A percentile compares a stretch with the other conserved stretches of the same genome.
Conservation (phyloP, 2,888 invertebrate species). For the Arrhopalites spinosus region DNA sequence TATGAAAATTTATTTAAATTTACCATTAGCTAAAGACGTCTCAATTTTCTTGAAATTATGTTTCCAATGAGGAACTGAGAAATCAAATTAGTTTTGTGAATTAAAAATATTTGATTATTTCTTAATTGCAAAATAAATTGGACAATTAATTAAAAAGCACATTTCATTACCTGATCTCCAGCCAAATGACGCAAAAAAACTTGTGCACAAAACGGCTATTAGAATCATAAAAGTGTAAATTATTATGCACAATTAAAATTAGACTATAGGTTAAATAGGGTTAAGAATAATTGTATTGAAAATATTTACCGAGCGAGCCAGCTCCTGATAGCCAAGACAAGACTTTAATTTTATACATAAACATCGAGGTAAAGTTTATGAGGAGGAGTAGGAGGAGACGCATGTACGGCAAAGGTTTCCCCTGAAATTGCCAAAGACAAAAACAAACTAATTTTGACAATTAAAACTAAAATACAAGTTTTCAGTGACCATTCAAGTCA, state of each 20-base stretch:
- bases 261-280: not conserved
- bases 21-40: too few species aligned
- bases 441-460: not conserved
- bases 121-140: too few species aligned
- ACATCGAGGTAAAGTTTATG: conserved; percentile 40
- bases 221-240: not conserved
- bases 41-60: too few species aligned
- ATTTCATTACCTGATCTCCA: conserved; percentile 52
- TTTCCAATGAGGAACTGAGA: too few species aligned
- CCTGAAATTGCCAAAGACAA: conserved; percentile 9
- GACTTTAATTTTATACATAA: conserved; percentile 41
- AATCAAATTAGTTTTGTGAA: too few species aligned
- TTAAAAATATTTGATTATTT: too few species aligned
- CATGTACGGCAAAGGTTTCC: conserved; percentile 41
- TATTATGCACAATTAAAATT: too few species aligned
- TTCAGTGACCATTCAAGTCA: not conserved
- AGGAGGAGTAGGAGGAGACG: conserved; percentile 45
- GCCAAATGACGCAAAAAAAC: conserved; percentile 57
- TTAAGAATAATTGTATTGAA: not conserved
- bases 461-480: not conserved
- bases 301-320: conserved; percentile 29
- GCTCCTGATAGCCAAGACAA: conserved; percentile 43
- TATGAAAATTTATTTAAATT: too few species aligned
- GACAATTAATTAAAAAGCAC: not conserved
- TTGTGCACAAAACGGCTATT: conserved; percentile 53